Base-by-base conservation (phyloP, 2,797 vertebrate genomes). In the Spondyliosoma cantharus region DNA sequence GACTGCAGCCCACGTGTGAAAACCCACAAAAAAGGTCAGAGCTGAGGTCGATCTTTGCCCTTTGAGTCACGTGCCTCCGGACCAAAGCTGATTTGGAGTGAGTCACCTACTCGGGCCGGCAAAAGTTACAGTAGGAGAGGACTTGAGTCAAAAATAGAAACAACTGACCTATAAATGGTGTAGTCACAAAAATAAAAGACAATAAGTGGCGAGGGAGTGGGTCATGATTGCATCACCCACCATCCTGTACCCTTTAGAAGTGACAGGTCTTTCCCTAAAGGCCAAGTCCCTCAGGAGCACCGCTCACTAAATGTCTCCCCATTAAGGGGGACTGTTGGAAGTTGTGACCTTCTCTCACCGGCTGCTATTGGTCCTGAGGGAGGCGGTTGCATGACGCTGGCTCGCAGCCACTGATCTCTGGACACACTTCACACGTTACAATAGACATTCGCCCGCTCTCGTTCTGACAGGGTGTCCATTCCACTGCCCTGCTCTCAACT, bases 271-370 rank as follows among this genome's bases (percentile, higher is more conserved):
- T 62, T 70, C 63, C 22, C 50, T 59, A 80, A 90, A 91, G 88
- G 85, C 65, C 81, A 85, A 7, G 62, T 86, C 85, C 76, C 81
- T 73, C 50, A 75, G 75, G 80, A 80, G 71, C 20, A n/a, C 46
- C 25, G 61, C 74, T 68, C 50, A 52, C 54, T 76, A 86, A 92
- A 92, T 90, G 76, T 76, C 82, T 83, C 65, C 56, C 73, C 48
- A 66, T 83, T 89, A 71, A n/a, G 42, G 64, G 72, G 52, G 72
- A 52, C 68, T 82, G 53, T 83, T 73, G 75, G 65, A 78, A 78
- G 80, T 19, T 50, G 69, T 87, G 83, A 93, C 88, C 86, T 93
- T 92, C 77, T 83, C 61, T 54, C 68, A 81, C 72, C 45, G 37
- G 62, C 78, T 68, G 79, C 78, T 49, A 53, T 76, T 81, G 78